These are phyloP conservation scores for Ciona savignyi DNA, from an alignment of 23 tunicate genomes.

Conservation along the genomic window DNA sequence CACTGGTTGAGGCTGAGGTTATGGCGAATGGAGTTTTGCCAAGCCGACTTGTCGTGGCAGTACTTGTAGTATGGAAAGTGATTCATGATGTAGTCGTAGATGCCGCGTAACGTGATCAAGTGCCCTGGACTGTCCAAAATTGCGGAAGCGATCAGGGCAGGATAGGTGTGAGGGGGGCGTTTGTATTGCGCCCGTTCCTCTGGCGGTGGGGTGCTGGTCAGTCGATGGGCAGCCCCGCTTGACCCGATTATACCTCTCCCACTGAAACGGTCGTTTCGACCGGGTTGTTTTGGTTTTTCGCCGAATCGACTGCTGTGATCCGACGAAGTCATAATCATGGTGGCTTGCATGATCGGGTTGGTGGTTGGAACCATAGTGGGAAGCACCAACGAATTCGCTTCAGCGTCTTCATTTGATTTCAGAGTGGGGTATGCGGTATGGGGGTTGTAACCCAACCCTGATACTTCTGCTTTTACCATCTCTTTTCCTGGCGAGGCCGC, in stretches of 20 bases:
- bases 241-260: slow-evolving; percentile 44
- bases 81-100: slow-evolving; percentile 97
- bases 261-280: neutral
- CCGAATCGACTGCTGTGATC: neutral
- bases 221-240: slow-evolving; percentile 2
- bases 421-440: slow-evolving; percentile 5
- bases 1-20: slow-evolving; percentile 93
- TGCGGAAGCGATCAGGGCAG: slow-evolving; percentile 92
- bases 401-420: slow-evolving; percentile 49
- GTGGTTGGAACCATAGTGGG: slow-evolving; percentile 59
- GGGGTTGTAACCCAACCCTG: neutral
- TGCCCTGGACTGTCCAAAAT: slow-evolving; percentile 92
- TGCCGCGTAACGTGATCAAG: slow-evolving; percentile 86
- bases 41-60: slow-evolving; percentile 97
- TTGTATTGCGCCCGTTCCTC: slow-evolving; percentile 78
- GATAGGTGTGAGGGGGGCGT: slow-evolving; percentile 95
- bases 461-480: neutral
- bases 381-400: slow-evolving; percentile 13
- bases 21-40: slow-evolving; percentile 97
- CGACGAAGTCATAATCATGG: slow-evolving; percentile 16
- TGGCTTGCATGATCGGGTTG: neutral
- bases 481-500: neutral
- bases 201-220: slow-evolving; percentile 14
- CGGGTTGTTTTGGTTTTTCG: neutral
- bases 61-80: slow-evolving; percentile 91